Base-by-base conservation (phyloP, 2,888 invertebrate genomes). In the Epinotia bilunana region DNA sequence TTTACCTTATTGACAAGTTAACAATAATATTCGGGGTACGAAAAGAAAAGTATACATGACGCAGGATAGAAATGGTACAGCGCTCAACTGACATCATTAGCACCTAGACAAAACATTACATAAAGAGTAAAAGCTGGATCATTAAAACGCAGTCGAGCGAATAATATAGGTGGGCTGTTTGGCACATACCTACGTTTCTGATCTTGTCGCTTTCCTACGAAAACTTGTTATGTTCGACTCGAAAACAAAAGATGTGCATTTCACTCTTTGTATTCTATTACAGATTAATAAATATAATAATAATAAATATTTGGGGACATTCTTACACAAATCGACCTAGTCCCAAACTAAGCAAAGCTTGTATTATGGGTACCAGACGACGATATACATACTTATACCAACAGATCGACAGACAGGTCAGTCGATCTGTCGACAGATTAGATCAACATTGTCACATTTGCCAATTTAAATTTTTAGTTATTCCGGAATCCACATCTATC, bases 141-240 rank as follows among this genome's bases (percentile, higher is more conserved):
- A 61, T 71, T 75, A 65, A 71, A 71, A 65, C 71, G 65, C 74
- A 67, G 65, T 46, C 71, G 43, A 58, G 70, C 55, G 61, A 60
- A 60, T 65, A 53, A 71, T 49, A 69, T 73, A 69, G 74, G 74
- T 67, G 74, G 71, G 71, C 71, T 46, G 65, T 67, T 71, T 75
- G 74, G 71, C 71, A 71, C 65, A 57, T 43, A n/a, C 39, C 70
- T 57, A 39, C 23, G 55, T 12, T 46, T 65, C 28, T 12, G 55
- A 72, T 71, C 65, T 49, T 65, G 43, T 71, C 61, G 16, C 57
- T 33, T 64, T 74, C 69, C 13, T 49, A 12, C 69, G 33, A 46
- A 70, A 74, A 46, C 39, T 70, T 64, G 64, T 64, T 73, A 62
- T 43, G 33, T 57, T 74, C 57, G 57, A 16, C 46, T 69, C 57